Conservation (phyloP, 2,113 vertebrate species). For the Nibea coibor region DNA sequence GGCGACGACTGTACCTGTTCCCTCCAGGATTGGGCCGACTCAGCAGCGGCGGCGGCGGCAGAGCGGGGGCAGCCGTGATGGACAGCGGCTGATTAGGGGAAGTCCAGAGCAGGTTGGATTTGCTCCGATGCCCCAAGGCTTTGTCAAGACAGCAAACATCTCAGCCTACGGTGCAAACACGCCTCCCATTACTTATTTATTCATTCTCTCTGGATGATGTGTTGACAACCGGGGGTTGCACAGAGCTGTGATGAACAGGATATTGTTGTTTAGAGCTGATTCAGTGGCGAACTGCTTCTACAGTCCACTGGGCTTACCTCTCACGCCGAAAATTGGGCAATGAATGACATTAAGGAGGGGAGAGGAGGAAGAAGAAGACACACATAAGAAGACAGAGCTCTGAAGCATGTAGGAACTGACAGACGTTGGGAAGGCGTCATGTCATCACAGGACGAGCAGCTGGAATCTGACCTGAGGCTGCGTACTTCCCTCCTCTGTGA, state of each 20-base stretch:
- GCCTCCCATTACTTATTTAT: constrained; percentile 71
- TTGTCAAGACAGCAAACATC: constrained; percentile 69
- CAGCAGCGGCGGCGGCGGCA: constrained; percentile 40
- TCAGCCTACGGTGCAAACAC: constrained; percentile 55
- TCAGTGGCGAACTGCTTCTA: constrained; percentile 16
- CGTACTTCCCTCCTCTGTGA: background rate
- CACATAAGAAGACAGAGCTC: background rate
- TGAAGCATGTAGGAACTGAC: constrained; percentile 9
- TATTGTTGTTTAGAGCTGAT: constrained; percentile 58
- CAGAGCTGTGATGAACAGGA: constrained; percentile 46
- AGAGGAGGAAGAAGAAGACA: background rate
- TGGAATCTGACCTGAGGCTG: constrained; percentile 40
- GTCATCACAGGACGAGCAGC: constrained; percentile 10
- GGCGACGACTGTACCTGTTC: constrained; percentile 44
- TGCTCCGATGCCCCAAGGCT: constrained; percentile 69
- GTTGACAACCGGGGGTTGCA: constrained; percentile 59
- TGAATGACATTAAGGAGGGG: constrained; percentile 54
- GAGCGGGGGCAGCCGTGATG: constrained; percentile 61
- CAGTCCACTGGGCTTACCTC: constrained; percentile 27
- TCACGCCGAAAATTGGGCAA: constrained; percentile 45
- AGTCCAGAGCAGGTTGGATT: constrained; percentile 64
- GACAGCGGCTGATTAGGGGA: constrained; percentile 79
- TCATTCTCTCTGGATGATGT: constrained; percentile 52
- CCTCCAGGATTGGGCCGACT: constrained; percentile 30
- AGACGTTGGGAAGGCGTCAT: constrained; percentile 29